These are phyloP conservation scores for Papilio dardanus DNA, from an alignment of 1,140 invertebrate species.

Conservation along the genomic window DNA sequence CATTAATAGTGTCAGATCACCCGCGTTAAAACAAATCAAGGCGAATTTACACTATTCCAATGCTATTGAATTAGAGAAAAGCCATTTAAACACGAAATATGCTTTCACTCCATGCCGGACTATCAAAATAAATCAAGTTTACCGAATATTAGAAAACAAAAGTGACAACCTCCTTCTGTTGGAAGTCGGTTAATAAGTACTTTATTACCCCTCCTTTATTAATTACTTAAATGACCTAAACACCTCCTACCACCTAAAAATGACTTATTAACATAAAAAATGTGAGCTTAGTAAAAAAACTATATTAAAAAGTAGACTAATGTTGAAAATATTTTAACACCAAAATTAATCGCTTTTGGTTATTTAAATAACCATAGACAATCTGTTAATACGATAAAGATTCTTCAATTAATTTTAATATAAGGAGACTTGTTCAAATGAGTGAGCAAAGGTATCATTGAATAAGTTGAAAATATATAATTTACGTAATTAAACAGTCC, in stretches of 20 bases:
- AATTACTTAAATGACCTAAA: too few species aligned
- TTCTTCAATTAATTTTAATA: conserved; percentile 12
- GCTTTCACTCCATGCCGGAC: background rate
- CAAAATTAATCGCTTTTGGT: too few species aligned
- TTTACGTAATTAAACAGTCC: conserved; percentile 37
- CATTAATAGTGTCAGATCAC: background rate
- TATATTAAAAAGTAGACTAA: background rate
- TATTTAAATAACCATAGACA: background rate
- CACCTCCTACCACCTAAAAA: too few species aligned
- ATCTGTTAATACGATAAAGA: background rate
- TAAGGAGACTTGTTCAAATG: background rate
- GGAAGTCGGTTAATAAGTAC: too few species aligned
- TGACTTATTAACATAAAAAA: background rate
- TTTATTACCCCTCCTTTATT: too few species aligned
- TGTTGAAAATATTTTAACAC: background rate
- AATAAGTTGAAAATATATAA: conserved; percentile 32
- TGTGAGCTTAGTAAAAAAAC: background rate
- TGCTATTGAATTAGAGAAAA: background rate
- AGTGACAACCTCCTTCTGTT: too few species aligned
- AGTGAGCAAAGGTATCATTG: conserved; percentile 24
- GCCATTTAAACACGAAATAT: background rate
- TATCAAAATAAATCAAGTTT: background rate
- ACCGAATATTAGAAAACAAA: too few species aligned
- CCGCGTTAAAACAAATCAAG: background rate
- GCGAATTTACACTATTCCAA: background rate